Conservation (phyloP, 2,797 vertebrate species). For the Sebastes oblongus region DNA sequence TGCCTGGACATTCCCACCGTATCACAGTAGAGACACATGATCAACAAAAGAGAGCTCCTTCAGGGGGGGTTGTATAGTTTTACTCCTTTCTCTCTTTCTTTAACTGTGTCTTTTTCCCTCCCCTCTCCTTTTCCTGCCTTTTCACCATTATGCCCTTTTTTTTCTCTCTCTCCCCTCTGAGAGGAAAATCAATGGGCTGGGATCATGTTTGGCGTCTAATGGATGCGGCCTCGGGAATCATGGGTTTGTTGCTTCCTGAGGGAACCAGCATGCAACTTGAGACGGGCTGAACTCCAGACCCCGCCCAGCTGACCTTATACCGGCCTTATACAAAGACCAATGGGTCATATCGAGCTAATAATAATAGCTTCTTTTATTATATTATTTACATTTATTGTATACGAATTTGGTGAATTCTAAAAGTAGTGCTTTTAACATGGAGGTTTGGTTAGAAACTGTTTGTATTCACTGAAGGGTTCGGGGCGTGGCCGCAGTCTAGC, state of each 20-base stretch:
- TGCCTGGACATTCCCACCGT: not conserved
- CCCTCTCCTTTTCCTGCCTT: slow-evolving; percentile 37
- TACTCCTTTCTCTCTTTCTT: slow-evolving; percentile 11
- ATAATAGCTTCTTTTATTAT: not conserved
- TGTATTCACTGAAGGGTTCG: slow-evolving; percentile 5
- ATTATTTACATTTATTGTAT: not conserved
- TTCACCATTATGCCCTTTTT: slow-evolving; percentile 30
- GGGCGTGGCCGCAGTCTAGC: slow-evolving; percentile 49
- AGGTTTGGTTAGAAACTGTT: slow-evolving; percentile 1
- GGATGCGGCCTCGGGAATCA: slow-evolving; percentile 56
- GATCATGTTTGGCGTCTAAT: slow-evolving; percentile 81
- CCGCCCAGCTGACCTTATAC: slow-evolving; percentile 17
- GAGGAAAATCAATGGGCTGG: slow-evolving; percentile 77
- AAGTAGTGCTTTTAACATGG: not conserved
- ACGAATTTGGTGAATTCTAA: not conserved
- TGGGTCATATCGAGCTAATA: not conserved
- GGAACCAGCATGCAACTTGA: slow-evolving; percentile 73
- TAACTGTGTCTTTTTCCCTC: not conserved
- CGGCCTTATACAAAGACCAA: not conserved
- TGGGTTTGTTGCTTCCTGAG: slow-evolving; percentile 65
- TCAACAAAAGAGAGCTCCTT: slow-evolving; percentile 14
- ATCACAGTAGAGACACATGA: not conserved
- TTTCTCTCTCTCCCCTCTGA: slow-evolving; percentile 15
- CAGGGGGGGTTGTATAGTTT: slow-evolving; percentile 7
- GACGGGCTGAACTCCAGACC: slow-evolving; percentile 39